A percentile compares a stretch with the other conserved stretches of the same genome.
Conservation (phyloP, 2,113 vertebrate genomes). For the Dolichallabes microphthalmus region DNA sequence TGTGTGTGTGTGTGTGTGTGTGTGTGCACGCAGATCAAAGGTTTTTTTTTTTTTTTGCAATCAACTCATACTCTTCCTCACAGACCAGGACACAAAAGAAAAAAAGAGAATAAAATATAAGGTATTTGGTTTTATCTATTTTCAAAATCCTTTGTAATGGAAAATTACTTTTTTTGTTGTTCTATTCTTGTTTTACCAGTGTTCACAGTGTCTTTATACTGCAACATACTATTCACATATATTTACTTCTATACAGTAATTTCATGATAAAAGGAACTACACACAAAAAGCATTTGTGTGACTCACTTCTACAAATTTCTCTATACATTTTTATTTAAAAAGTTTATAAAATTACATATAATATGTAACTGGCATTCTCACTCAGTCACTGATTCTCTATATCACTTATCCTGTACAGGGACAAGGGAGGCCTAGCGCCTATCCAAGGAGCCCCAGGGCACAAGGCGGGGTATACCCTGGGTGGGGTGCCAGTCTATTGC, state of each 20-base stretch:
- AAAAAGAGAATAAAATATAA: constrained; percentile 50
- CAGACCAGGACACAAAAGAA: constrained; percentile 29
- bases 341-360: neutral
- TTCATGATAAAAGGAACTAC: neutral
- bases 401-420: too few relatives aligned
- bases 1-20: neutral
- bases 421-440: too few relatives aligned
- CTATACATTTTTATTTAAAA: neutral
- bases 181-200: neutral
- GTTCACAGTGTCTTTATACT: neutral
- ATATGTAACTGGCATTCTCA: neutral
- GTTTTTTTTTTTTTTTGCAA: neutral
- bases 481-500: too few relatives aligned
- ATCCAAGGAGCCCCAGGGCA: too few relatives aligned
- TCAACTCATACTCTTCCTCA: constrained; percentile 10
- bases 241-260: neutral
- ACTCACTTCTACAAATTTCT: neutral
- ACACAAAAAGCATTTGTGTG: neutral
- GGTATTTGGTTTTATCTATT: constrained; percentile 48
- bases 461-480: too few relatives aligned
- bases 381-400: too few relatives aligned
- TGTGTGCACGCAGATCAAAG: neutral
- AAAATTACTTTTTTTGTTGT: constrained; percentile 36
- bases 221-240: neutral
- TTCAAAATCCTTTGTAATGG: constrained; percentile 42